phyloP scores from a whole-genome alignment of 2,113 vertebrate species.

The Equus quagga region DNA sequence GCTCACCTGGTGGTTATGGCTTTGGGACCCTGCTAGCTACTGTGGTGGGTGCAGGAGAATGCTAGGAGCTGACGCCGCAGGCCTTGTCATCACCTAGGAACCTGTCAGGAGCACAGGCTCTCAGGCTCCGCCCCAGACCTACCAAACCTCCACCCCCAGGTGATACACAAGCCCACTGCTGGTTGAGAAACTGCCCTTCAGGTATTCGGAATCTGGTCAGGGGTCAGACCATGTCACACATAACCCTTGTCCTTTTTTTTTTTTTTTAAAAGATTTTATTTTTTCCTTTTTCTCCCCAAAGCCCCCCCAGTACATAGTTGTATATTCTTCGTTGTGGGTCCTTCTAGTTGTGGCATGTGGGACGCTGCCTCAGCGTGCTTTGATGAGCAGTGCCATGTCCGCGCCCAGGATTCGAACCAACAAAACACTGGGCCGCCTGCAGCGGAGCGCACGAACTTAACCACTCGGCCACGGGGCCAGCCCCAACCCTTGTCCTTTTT shows the following conservation, averaged over 20 bases:
- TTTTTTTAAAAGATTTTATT: no score
- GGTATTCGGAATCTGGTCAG: not conserved
- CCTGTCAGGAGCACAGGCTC: not conserved
- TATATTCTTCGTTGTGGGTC: no score
- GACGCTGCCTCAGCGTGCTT: no score
- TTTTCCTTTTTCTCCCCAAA: no score
- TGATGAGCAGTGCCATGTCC: no score
- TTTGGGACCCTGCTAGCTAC: not conserved
- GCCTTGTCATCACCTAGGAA: not conserved
- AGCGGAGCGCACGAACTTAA: no score
- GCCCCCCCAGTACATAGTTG: no score
- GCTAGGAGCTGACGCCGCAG: not conserved
- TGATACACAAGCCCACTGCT: fast-evolving
- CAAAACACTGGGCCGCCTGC: no score
- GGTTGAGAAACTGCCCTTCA: not conserved
- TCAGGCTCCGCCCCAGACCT: not conserved
- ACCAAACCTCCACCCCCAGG: not conserved
- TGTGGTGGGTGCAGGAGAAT: not conserved
- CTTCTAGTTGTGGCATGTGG: no score
- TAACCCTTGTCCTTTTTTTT: not conserved
- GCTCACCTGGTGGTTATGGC: not conserved
- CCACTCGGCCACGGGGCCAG: no score
- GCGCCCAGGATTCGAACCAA: no score
- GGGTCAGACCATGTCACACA: not conserved
- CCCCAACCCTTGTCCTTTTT: not conserved